Base-by-base conservation (phyloP, 2,888 invertebrate species). In the Blastobasis lacticolella region DNA sequence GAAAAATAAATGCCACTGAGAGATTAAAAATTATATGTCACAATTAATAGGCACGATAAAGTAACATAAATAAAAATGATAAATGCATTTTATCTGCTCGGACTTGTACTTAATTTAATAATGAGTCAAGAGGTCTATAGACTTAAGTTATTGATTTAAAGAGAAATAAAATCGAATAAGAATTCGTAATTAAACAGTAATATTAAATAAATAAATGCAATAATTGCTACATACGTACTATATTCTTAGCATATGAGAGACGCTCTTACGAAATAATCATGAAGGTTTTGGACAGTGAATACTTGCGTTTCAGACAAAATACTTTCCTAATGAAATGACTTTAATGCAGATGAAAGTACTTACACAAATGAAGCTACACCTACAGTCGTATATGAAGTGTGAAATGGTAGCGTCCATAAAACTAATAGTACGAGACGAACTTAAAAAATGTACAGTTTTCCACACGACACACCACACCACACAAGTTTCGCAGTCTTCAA, bases 381-480 rank as follows among this genome's bases (percentile, higher is more conserved):
- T 23, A 23, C 40, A 51, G 51, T 37, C 38, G 45, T 51, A 45
- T 40, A 38, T 37, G 45, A 40, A 38, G 45, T 44, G 37, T 49
- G 49, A 49, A 44, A 45, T 45, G 40, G 49, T 5, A 52, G 45
- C 10, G 45, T 45, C 23, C 23, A 47, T 38, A 45, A 47, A 38
- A 47, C 23, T 38, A 47, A 38, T 38, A 47, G 38, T 10, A 47
- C 48, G 10, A 7, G 10, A 45, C 44, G 37, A 79, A 73, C 65
- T 23, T 23, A 23, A 23, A 23, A 71, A 66, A 73, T 69, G 70
- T 71, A 73, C 75, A 75, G 66, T 62, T 63, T 67, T 59, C 71
- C 75, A 82, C 81, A 75, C 78, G 69, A 23, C 79, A 78, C 85
- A 78, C 68, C 80, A 78, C 85, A 80, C 81, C 75, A 77, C 77